Evolutionary conservation across 2,888 invertebrate genomes (phyloP).

Genomic region (Temnothorax ravouxi): DNA sequence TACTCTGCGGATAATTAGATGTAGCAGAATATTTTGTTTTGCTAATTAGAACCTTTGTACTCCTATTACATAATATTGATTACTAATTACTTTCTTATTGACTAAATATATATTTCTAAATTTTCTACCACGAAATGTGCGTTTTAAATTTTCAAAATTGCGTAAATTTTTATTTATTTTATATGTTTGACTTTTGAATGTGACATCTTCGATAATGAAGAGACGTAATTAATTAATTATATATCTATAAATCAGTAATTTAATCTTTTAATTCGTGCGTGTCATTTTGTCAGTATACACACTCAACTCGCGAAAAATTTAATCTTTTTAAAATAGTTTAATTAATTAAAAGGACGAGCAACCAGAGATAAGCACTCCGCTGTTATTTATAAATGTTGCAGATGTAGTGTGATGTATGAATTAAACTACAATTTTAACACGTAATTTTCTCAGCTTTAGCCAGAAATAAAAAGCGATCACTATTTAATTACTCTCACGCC

Average conservation of each 20-base stretch:
- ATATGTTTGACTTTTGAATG: not conserved
- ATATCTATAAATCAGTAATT: not conserved
- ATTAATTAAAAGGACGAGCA: slow-evolving; percentile 22
- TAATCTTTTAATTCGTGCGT: not conserved
- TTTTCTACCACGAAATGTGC: not conserved
- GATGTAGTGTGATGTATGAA: not conserved
- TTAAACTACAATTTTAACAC: not conserved
- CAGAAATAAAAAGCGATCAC: not conserved
- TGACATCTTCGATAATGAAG: not conserved
- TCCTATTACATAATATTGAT: too few relatives aligned
- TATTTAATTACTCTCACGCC: slow-evolving; percentile 18
- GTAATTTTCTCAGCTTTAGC: slow-evolving; percentile 20
- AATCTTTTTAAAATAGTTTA: slow-evolving; percentile 24
- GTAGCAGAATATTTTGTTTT: not conserved
- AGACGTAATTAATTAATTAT: not conserved
- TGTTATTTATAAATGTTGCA: not conserved
- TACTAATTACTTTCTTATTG: not conserved
- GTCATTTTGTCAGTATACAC: not conserved
- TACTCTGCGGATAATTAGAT: slow-evolving; percentile 6
- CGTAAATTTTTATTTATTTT: not conserved
- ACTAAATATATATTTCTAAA: not conserved
- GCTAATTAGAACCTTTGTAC: not conserved
- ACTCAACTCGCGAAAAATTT: slow-evolving; percentile 11
- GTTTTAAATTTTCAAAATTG: not conserved
- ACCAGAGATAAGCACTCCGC: not conserved